Conservation (phyloP, 1,140 invertebrate species). For the Eueides isabella region DNA sequence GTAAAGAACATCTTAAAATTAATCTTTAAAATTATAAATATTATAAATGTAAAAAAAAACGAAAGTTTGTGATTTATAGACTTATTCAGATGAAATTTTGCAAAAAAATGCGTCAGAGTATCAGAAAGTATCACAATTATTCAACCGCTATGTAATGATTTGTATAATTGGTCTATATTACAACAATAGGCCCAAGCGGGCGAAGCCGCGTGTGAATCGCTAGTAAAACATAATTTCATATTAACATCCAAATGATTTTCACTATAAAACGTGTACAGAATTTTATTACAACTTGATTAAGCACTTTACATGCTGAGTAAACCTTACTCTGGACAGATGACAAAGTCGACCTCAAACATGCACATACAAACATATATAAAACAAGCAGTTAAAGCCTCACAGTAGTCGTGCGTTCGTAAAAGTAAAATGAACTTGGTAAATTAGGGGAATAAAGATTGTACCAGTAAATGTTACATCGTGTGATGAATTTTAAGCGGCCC, state of each 20-base stretch:
- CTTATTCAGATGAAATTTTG: no score
- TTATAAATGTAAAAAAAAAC: no score
- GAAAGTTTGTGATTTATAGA: no score
- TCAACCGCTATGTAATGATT: no score
- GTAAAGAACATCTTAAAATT: no score
- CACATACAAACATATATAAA: background rate
- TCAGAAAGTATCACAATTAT: no score
- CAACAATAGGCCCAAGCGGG: no score
- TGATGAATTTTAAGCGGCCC: background rate
- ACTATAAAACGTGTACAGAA: background rate
- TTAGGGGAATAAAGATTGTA: conserved; percentile 8
- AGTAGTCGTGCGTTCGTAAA: background rate
- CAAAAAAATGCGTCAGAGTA: no score
- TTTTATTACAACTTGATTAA: background rate
- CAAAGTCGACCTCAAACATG: background rate
- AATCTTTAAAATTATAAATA: no score
- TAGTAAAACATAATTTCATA: background rate
- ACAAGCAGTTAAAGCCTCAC: background rate
- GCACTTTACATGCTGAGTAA: background rate
- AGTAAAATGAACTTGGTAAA: conserved; percentile 10
- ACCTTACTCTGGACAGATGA: background rate
- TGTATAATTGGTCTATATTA: no score
- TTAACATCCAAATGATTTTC: background rate
- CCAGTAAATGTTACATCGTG: background rate
- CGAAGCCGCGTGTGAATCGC: no score